These are phyloP conservation scores for Danaus plexippus DNA, from an alignment of 1,140 invertebrate species.

Conservation along the genomic window DNA sequence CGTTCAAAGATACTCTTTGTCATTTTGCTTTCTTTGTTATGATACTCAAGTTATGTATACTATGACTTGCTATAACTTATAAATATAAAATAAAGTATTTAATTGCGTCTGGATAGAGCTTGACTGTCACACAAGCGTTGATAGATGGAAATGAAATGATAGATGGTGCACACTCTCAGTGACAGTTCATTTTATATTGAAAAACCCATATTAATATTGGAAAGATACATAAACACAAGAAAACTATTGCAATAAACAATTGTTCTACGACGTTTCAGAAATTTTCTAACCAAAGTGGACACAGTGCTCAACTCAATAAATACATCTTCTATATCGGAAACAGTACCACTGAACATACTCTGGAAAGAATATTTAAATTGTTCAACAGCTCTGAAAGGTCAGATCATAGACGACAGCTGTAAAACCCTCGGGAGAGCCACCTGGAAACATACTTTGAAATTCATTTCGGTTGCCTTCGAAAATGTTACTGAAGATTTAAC, in stretches of 20 bases:
- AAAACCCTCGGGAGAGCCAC: conserved; percentile 23
- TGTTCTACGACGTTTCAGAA: conserved; percentile 26
- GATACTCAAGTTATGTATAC: too few relatives aligned
- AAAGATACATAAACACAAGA: too few relatives aligned
- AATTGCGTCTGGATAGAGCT: too few relatives aligned
- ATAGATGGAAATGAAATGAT: too few relatives aligned
- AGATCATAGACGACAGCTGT: conserved; percentile 28
- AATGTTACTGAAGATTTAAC: conserved; percentile 39
- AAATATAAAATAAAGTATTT: too few relatives aligned
- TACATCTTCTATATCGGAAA: conserved; percentile 19
- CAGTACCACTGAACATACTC: conserved; percentile 27
- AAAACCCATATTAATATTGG: too few relatives aligned
- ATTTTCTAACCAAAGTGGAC: conserved; percentile 48
- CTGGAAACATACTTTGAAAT: conserved; percentile 35
- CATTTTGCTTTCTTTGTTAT: too few relatives aligned
- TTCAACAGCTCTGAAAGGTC: not conserved
- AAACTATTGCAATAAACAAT: not conserved
- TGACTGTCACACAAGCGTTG: too few relatives aligned
- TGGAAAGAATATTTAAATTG: conserved; percentile 44
- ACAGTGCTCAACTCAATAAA: conserved; percentile 37
- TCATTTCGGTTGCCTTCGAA: conserved; percentile 32
- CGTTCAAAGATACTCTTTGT: too few relatives aligned
- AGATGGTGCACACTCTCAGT: too few relatives aligned
- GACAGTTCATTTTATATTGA: too few relatives aligned
- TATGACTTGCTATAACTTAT: too few relatives aligned